Evolutionary conservation across 1,140 invertebrate genomes (phyloP), one percentile per base, ranked within the genome.

Genomic region (Drosophila albomicans): DNA sequence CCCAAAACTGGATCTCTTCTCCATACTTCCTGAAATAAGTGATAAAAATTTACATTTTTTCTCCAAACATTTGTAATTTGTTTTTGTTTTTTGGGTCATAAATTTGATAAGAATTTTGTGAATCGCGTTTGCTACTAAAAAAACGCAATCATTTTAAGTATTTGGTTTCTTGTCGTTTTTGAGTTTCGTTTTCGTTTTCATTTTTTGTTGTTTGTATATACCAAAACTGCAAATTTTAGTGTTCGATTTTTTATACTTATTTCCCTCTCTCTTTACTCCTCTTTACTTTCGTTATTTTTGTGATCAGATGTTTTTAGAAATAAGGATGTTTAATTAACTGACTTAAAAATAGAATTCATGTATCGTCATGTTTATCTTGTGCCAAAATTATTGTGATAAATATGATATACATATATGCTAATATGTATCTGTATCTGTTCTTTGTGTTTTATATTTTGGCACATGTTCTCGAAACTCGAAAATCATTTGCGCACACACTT

Each of bases 101-200:
- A 87, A 79, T 49, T 51, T 71, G 7, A 71, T 78, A 43, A 49
- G 28, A 90, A 90, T 90, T 90, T 90, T 80, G 84, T 81, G 67
- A 89, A 89, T 89, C 85, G 85, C 85, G 85, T 88, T 89, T 81
- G 85, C 85, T 89, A 89, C 85, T 89, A 89, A 89, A 89, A 89
- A 89, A 89, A 89, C 85, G 85, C 85, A 89, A 89, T 89, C 58
- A 64, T 79, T 79, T 66, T 79, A 72, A 77, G 65, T 76, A 78
- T 74, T 80, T 41, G 7, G 63, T 75, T 66, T 73, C 30, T 43
- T 49, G n/a, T 69, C 32, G 20, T 62, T 76, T 81, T 71, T 88
- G 45, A 45, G 73, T 63, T 78, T 58, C 64, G 30, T 62, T 81
- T 79, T 67, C 6, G 16, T 66, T 68, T 11, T 13, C 20, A 20